Base-by-base conservation (phyloP, 2,888 invertebrate genomes). In the Ornithoptera alexandrae region DNA sequence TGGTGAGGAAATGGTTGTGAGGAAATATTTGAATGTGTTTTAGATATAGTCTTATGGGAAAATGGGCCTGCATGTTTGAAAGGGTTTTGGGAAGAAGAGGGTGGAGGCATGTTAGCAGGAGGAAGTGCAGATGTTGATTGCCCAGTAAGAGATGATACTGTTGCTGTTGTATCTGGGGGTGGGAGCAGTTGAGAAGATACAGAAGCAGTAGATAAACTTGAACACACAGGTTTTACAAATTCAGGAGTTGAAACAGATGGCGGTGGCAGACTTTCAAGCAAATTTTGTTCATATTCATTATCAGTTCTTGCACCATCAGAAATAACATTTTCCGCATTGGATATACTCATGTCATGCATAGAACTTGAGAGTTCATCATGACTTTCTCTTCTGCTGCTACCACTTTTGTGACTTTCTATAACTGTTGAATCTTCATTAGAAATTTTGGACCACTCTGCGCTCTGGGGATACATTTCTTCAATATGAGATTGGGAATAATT, bases 31-130 rank as follows among this genome's bases (percentile, higher is more conserved):
- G 72, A 68, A 46, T 76, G 71, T 3, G 73, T 70, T 74, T 85
- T 91, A 18, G 82, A 69, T 65, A 87, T 82, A 50, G 82, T 82
- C 77, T 92, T 93, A 76, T 93, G 94, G 8, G 93, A 92, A 73
- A 93, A 86, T 30, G 88, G 82, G 17, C 88, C 89, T n/a, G 88
- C 80, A 79, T 87, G 84, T 78, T 93, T 92, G 68, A 90, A 93
- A 6, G 93, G 93, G 76, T 92, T 93, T 67, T 83, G 85, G 58
- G 82, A 82, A 39, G 83, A 75, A 67, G 81, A 71, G 2, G 84
- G 71, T 15, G 83, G 78, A 8, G 85, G 83, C 65, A 85, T 81
- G 70, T 75, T 81, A 1, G 82, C 77, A 3, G 85, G 85, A 56
- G 84, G 84, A 56, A 77, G 78, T 17, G 75, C 39, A 8, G 73